A percentile compares a stretch with the other conserved stretches of the same genome.
These are phyloP conservation scores for Motacilla tschutschensis DNA, from an alignment of 2,113 vertebrate genomes.

Conservation along the genomic window DNA sequence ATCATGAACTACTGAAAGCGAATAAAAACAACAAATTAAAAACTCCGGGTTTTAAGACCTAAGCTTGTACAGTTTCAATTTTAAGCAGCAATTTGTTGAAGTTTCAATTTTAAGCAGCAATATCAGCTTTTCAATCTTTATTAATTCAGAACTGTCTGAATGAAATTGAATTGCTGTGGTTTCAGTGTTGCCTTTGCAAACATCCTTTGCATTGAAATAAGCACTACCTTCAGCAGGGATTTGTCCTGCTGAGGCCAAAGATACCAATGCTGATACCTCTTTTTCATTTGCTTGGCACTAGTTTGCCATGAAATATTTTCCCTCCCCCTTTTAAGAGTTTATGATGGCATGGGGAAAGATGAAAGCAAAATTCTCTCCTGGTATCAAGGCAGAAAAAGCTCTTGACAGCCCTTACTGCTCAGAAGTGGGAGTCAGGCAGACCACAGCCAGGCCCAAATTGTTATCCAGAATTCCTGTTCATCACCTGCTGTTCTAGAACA, in stretches of 20 bases:
- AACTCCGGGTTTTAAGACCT: background rate
- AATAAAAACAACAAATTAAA: background rate
- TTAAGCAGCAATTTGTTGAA: background rate
- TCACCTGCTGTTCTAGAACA: background rate
- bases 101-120: background rate
- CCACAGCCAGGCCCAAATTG: background rate
- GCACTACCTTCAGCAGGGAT: fast-evolving
- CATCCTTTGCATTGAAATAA: background rate
- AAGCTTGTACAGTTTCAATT: background rate
- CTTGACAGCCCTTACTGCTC: background rate
- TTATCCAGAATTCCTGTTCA: background rate
- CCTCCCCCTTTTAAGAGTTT: background rate
- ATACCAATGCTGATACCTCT: background rate
- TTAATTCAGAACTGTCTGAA: background rate
- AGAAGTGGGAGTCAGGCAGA: background rate
- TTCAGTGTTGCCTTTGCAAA: background rate
- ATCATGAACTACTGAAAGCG: background rate
- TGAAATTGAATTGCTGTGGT: background rate
- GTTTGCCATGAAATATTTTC: background rate
- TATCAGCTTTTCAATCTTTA: background rate
- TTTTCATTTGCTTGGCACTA: background rate
- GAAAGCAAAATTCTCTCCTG: background rate
- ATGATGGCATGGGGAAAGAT: background rate
- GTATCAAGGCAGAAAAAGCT: background rate
- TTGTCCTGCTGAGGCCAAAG: background rate